Conservation (phyloP, 1,140 invertebrate species). For the Forficula auricularia region DNA sequence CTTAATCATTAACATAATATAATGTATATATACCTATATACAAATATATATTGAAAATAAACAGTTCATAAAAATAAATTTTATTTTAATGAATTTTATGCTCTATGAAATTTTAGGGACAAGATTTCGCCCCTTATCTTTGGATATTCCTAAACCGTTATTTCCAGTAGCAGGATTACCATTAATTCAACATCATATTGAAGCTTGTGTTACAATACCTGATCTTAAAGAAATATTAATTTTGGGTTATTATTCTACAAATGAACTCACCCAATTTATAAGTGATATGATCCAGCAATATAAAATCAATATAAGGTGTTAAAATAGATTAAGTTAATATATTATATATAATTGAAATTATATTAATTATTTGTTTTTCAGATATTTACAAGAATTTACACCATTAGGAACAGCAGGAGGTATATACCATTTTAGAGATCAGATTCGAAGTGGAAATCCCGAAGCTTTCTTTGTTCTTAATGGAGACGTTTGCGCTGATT, state of each 20-base stretch:
- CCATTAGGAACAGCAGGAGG: constrained; percentile 91
- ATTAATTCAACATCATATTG: constrained; percentile 92
- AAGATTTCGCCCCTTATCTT: constrained; percentile 84
- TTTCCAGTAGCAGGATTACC: constrained; percentile 92
- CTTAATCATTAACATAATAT: neutral
- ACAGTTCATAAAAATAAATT: neutral
- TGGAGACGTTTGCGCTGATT: constrained; percentile 95
- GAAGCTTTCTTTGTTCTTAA: constrained; percentile 90
- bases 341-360: constrained; percentile 1
- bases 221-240: constrained; percentile 80
- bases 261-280: constrained; percentile 70
- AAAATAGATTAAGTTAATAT: neutral
- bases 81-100: constrained; percentile 2
- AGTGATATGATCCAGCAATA: constrained; percentile 66
- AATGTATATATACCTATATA: neutral
- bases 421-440: constrained; percentile 92
- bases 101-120: constrained; percentile 56
- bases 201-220: constrained; percentile 66
- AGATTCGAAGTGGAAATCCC: constrained; percentile 77
- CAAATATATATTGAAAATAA: neutral
- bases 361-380: constrained; percentile 17
- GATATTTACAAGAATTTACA: constrained; percentile 89
- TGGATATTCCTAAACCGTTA: constrained; percentile 91
- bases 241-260: constrained; percentile 77
- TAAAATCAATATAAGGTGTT: constrained; percentile 59